Conservation (phyloP, 2,888 invertebrate species). For the Drosophila demipolita region DNA sequence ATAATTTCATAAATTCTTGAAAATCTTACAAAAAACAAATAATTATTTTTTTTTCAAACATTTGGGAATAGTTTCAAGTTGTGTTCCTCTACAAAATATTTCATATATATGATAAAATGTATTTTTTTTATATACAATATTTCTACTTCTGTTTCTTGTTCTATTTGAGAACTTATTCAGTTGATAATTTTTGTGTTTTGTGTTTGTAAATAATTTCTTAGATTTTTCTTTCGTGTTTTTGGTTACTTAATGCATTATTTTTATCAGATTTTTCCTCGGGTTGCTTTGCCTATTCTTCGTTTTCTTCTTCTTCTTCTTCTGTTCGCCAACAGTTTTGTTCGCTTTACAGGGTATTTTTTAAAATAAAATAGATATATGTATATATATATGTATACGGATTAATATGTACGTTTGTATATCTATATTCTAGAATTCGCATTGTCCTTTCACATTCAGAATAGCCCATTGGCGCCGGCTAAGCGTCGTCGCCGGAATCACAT, state of each 20-base stretch:
- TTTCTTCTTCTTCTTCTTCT: not conserved
- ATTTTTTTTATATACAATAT: not conserved
- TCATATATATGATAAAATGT: not conserved
- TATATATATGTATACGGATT: slow-evolving; percentile 16
- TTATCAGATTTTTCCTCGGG: not conserved
- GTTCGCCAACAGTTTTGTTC: slow-evolving; percentile 30
- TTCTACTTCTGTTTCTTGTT: not conserved
- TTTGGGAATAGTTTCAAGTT: too few relatives aligned
- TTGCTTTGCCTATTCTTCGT: not conserved
- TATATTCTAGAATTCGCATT: slow-evolving; percentile 44
- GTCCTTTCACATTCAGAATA: slow-evolving; percentile 67
- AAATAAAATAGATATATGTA: slow-evolving; percentile 27
- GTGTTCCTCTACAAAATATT: not conserved
- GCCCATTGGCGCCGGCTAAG: slow-evolving; percentile 76
- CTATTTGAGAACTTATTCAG: slow-evolving; percentile 3
- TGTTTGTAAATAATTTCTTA: slow-evolving; percentile 1
- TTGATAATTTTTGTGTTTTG: slow-evolving; percentile 1
- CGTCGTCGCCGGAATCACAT: slow-evolving; percentile 83
- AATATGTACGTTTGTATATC: slow-evolving; percentile 24
- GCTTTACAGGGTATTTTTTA: slow-evolving; percentile 17
- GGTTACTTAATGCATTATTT: slow-evolving; percentile 17
- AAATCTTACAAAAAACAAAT: not conserved
- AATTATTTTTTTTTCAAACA: too few relatives aligned
- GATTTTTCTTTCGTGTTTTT: slow-evolving; percentile 20
- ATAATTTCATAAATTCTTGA: not conserved